These are phyloP conservation scores for Malurus alboscapulatus DNA, from an alignment of 2,113 vertebrate species.

Conservation along the genomic window DNA sequence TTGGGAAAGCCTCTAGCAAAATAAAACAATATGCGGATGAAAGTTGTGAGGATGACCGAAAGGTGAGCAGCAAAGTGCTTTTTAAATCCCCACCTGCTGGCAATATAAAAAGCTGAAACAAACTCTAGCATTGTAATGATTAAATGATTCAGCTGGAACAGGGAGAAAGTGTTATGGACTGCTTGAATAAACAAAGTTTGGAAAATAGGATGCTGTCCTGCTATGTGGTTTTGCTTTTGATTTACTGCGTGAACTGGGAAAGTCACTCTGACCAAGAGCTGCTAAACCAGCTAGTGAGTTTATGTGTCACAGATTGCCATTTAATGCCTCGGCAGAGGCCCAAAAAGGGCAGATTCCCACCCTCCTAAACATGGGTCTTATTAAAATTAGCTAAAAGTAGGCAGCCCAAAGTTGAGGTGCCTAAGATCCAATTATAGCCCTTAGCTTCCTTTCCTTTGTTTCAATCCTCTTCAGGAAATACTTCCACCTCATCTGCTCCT, in stretches of 20 bases:
- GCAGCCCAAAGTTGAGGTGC: background rate
- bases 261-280: background rate
- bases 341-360: background rate
- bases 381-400: background rate
- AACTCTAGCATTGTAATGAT: background rate
- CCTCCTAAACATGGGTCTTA: background rate
- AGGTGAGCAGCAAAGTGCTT: conserved; percentile 10
- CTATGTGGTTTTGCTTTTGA: background rate
- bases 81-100: conserved; percentile 2
- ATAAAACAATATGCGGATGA: background rate
- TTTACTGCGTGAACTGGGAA: background rate
- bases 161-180: background rate
- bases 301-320: background rate
- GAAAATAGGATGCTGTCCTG: background rate
- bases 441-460: background rate
- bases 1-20: conserved; percentile 38
- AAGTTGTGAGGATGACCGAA: background rate
- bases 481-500: background rate
- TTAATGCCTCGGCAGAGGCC: background rate
- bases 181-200: background rate
- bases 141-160: conserved; percentile 3
- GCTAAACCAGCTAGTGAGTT: background rate
- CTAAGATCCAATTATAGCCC: background rate
- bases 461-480: background rate
- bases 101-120: background rate